Conservation (phyloP, 2,888 invertebrate species). For the Lepas anatifera region DNA sequence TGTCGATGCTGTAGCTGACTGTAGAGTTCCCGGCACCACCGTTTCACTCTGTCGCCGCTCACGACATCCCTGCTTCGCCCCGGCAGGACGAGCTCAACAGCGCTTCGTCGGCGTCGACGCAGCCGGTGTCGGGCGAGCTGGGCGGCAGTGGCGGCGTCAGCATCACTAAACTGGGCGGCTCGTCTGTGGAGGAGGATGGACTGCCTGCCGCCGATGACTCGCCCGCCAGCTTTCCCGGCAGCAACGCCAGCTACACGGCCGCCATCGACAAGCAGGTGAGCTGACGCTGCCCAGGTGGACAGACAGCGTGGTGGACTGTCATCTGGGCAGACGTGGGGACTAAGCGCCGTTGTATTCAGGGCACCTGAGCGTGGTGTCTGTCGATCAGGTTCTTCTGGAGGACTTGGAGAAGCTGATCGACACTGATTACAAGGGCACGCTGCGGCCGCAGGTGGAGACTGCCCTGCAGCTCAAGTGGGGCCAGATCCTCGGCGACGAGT, state of each 20-base stretch:
- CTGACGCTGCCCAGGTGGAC: too few relatives aligned
- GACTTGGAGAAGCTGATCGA: slow-evolving; percentile 45
- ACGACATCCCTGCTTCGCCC: too few relatives aligned
- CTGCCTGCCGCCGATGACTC: background rate
- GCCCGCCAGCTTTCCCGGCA: background rate
- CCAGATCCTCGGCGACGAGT: slow-evolving; percentile 60
- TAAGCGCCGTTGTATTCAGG: too few relatives aligned
- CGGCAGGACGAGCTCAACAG: background rate
- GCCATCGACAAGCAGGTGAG: background rate
- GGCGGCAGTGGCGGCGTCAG: too few relatives aligned
- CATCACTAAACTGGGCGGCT: too few relatives aligned
- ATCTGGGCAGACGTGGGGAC: too few relatives aligned
- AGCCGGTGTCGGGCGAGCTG: background rate
- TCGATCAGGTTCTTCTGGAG: slow-evolving; percentile 40
- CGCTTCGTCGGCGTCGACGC: background rate
- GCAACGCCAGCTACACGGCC: slow-evolving; percentile 1
- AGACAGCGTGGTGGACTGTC: too few relatives aligned
- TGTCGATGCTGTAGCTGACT: too few relatives aligned
- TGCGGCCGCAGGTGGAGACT: slow-evolving; percentile 51
- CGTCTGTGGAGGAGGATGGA: too few relatives aligned
- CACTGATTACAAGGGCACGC: slow-evolving; percentile 38
- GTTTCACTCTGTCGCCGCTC: too few relatives aligned
- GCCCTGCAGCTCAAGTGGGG: slow-evolving; percentile 56
- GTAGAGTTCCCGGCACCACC: too few relatives aligned
- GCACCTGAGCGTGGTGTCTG: background rate